Percentiles rank a stretch among this genome's conserved stretches.
phyloP scores from a whole-genome alignment of 2,888 invertebrate genomes.

The Strigamia transsilvanica region DNA sequence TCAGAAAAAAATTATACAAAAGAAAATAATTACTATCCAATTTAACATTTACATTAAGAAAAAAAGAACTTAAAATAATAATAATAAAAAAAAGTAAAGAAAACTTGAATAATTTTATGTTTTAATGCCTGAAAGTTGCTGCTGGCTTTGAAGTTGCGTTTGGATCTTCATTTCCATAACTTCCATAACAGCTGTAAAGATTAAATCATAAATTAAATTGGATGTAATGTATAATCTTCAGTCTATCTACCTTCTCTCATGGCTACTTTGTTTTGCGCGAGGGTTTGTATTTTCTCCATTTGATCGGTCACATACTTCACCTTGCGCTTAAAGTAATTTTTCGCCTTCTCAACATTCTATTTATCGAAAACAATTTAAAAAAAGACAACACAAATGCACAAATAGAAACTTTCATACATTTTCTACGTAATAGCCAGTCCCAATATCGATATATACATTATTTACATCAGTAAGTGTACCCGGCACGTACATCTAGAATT shows the following conservation, averaged over 20 bases:
- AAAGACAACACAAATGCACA: background rate
- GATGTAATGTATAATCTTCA: background rate
- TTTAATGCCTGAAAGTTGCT: constrained; percentile 56
- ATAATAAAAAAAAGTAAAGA: too few species aligned
- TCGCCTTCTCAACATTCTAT: constrained; percentile 48
- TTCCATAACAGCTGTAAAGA: constrained; percentile 72
- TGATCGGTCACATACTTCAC: constrained; percentile 53
- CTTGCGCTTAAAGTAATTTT: constrained; percentile 53
- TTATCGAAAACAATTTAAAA: constrained; percentile 15
- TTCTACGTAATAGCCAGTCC: constrained; percentile 95
- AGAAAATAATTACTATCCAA: background rate
- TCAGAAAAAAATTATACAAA: too few species aligned
- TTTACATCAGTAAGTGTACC: constrained; percentile 85
- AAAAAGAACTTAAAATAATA: background rate
- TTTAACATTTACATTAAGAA: background rate
- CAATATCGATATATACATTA: constrained; percentile 92
- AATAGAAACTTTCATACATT: constrained; percentile 70
- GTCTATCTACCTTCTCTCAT: constrained; percentile 40
- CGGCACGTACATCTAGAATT: constrained; percentile 87
- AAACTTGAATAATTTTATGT: constrained; percentile 27
- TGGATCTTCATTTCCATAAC: constrained; percentile 80
- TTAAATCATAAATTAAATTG: background rate
- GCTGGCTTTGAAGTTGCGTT: constrained; percentile 64
- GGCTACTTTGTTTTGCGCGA: constrained; percentile 51
- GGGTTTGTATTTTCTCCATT: constrained; percentile 51